Conservation (phyloP, 2,797 vertebrate species). For the Karalla daura region DNA sequence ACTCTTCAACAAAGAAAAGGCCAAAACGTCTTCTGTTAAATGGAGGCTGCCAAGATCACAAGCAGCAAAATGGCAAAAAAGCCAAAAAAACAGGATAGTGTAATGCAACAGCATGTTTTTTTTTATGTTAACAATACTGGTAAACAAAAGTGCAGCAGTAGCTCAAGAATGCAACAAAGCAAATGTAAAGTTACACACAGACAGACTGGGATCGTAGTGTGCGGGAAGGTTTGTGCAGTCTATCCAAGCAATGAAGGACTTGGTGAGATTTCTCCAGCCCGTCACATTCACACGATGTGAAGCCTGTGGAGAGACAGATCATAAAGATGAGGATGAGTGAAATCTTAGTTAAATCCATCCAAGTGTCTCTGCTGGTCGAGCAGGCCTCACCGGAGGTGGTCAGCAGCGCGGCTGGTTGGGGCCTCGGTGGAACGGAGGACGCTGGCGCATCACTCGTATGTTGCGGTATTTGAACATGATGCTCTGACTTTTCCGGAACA, state of each 20-base stretch:
- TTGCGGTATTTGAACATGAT: constrained; percentile 86
- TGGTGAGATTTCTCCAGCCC: constrained; percentile 7
- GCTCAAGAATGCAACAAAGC: constrained; percentile 26
- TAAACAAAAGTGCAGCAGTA: constrained; percentile 40
- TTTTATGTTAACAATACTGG: constrained; percentile 34
- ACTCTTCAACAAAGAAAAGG: constrained; percentile 37
- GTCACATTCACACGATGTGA: not conserved
- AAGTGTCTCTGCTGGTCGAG: no score
- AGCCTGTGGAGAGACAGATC: no score
- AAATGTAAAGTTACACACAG: constrained; percentile 44
- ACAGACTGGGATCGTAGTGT: constrained; percentile 23
- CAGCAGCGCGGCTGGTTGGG: constrained; percentile 75
- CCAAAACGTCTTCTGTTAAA: constrained; percentile 27
- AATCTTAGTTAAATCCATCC: not conserved
- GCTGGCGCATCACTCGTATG: constrained; percentile 82
- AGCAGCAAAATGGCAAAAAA: constrained; percentile 36
- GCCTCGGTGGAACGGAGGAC: constrained; percentile 65
- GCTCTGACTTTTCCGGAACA: constrained; percentile 82
- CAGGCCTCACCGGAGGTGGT: constrained; percentile 42
- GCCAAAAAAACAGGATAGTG: constrained; percentile 9
- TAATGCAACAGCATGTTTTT: constrained; percentile 7
- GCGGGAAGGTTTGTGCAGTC: constrained; percentile 18
- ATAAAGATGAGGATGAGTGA: not conserved
- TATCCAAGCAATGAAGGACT: constrained; percentile 13
- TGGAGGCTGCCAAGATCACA: constrained; percentile 3